Conservation (phyloP, 2,888 invertebrate species). For the Cantharis nigra region DNA sequence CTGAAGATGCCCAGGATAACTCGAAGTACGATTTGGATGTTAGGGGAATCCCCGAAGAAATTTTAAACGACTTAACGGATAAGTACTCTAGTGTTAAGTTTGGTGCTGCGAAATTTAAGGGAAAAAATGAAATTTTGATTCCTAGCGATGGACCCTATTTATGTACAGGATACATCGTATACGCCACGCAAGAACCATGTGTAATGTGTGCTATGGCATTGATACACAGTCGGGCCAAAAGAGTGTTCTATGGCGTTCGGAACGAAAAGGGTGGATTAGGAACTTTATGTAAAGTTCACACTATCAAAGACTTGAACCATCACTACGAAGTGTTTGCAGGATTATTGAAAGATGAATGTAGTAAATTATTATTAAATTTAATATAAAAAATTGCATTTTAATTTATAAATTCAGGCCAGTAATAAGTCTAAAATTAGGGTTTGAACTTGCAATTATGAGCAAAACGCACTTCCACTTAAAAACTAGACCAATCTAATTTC, state of each 20-base stretch:
- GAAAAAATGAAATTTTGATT: conserved; percentile 47
- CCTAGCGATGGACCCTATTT: conserved; percentile 70
- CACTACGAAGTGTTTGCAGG: conserved; percentile 85
- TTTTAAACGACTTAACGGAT: conserved; percentile 51
- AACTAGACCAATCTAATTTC: too few species aligned
- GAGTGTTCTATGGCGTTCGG: conserved; percentile 76
- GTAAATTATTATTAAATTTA: conserved; percentile 17
- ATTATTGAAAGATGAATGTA: conserved; percentile 58
- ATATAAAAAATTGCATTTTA: neutral
- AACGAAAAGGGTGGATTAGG: conserved; percentile 70
- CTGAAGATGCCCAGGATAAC: conserved; percentile 60
- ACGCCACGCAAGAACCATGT: conserved; percentile 86
- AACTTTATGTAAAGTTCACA: conserved; percentile 75
- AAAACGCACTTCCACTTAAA: too few species aligned
- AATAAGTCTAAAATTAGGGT: neutral
- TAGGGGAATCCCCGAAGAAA: conserved; percentile 55
- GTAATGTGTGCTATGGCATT: conserved; percentile 95
- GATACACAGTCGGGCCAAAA: conserved; percentile 82
- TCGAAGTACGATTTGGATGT: conserved; percentile 31
- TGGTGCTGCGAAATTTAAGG: conserved; percentile 57
- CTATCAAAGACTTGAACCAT: conserved; percentile 82
- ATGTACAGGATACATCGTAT: conserved; percentile 87
- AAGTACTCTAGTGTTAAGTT: conserved; percentile 54
- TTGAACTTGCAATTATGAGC: neutral
- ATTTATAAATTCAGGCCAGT: too few species aligned